Percentiles rank a stretch among this genome's conserved stretches.
phyloP scores from a whole-genome alignment of 2,888 invertebrate genomes.

The Uloborus plumipes region DNA sequence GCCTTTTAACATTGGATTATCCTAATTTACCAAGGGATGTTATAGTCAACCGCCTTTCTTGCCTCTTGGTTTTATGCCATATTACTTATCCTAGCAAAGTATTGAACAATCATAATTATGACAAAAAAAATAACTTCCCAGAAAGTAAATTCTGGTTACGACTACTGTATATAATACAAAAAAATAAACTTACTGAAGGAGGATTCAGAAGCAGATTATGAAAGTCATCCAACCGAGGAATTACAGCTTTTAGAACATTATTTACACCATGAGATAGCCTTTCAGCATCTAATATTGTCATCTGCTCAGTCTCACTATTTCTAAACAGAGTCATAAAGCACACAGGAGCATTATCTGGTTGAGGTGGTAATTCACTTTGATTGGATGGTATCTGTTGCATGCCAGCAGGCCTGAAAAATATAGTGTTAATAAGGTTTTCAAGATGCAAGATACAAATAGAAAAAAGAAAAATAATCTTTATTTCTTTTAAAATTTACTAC shows the following conservation, averaged over 20 bases:
- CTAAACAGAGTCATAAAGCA: constrained; percentile 67
- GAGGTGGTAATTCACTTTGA: constrained; percentile 32
- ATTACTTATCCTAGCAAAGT: too few species aligned
- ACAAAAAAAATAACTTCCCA: too few species aligned
- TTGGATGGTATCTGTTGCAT: constrained; percentile 47
- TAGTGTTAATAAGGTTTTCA: background rate
- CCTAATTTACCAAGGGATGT: too few species aligned
- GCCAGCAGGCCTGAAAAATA: constrained; percentile 42
- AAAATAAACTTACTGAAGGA: constrained; percentile 75
- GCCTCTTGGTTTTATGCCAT: too few species aligned
- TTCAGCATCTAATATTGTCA: constrained; percentile 72
- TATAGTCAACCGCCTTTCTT: too few species aligned
- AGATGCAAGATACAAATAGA: background rate
- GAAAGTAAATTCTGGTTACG: too few species aligned
- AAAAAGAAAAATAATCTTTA: too few species aligned
- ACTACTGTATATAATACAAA: background rate
- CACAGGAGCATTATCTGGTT: constrained; percentile 57
- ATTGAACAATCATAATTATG: too few species aligned
- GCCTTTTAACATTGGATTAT: too few species aligned
- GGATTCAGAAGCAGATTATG: constrained; percentile 80
- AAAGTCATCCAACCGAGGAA: constrained; percentile 80
- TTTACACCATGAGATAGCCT: constrained; percentile 77
- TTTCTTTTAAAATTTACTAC: too few species aligned
- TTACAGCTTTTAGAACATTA: constrained; percentile 78
- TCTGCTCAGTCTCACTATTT: constrained; percentile 70